Evolutionary conservation across 2,888 invertebrate species (phyloP), one percentile per base, ranked within the genome.

Genomic region (Heliothis peltigera): DNA sequence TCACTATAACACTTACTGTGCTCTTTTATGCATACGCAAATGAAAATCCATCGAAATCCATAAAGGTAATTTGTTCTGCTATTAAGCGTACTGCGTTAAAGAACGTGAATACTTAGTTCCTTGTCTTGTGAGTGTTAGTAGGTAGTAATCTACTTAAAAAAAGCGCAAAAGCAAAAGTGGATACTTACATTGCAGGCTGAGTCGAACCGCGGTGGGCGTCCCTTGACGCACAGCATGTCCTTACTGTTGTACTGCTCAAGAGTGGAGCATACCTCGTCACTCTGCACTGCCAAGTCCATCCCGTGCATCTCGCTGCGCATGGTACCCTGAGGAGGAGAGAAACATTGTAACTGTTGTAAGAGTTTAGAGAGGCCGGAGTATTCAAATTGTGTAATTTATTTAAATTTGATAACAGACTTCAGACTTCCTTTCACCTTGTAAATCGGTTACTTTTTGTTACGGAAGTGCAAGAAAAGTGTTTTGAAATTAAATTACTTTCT

Each of bases 231-330:
- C 53, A 94, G 43, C 94, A 94, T 94, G 85, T 92, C 92, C 19
- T 87, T 48, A 1, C 81, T 7, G 59, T 87, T 85, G 84, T 82
- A 94, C 80, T 94, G 90, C 57, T 77, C 77, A 48, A 95, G 79
- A 4, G 68, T 70, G 15, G 85, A 62, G 83, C 94, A 94, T 1
- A 72, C 77, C 0, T 80, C 75, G 70, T 92, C 86, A 1, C 80
- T 43, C 56, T 90, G 81, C 22, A 89, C 80, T 19, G 80, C 66
- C 57, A 95, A 83, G 25, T 92, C 88, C 91, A 91, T 92, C n/a
- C 75, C 92, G 81, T 94, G 94, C 94, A 94, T 93, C 0, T 90
- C 82, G 28, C 83, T 83, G n/a, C 93, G 89, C 94, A 95, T 94
- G 19, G 85, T 83, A 18, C 91, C 94, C 94, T 94, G 85, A 8